Evolutionary conservation across 1,140 invertebrate species (phyloP).

Genomic region (Leptinotarsa lineolata): DNA sequence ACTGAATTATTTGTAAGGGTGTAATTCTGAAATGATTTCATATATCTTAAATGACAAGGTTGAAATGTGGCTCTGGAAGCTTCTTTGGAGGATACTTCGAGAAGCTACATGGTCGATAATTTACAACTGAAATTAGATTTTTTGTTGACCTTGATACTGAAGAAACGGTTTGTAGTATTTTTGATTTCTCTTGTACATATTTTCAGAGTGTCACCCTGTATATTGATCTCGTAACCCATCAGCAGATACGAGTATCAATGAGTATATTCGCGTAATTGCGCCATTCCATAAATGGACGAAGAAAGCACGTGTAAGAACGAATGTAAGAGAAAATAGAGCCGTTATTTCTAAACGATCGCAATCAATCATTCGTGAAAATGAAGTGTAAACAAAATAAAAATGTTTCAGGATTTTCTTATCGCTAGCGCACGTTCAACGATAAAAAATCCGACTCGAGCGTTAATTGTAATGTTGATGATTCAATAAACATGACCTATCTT

Average conservation of each 20-base stretch:
- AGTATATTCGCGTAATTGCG: not conserved
- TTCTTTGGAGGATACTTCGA: no score
- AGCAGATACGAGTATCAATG: not conserved
- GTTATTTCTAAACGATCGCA: not conserved
- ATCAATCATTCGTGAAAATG: not conserved
- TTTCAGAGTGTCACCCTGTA: no score
- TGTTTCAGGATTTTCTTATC: not conserved
- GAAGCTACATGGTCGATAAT: no score
- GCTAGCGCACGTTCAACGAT: not conserved
- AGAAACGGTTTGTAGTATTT: no score
- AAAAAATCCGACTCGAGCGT: not conserved
- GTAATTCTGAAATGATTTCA: no score
- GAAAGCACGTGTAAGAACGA: not conserved
- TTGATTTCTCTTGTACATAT: no score
- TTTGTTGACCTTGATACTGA: no score
- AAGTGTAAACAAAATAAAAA: not conserved
- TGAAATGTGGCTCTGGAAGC: no score
- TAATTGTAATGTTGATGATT: conserved; percentile 1
- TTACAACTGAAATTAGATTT: no score
- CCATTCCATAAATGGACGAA: conserved; percentile 4
- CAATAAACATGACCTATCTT: not conserved
- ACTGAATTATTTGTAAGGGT: no score
- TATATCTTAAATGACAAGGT: no score
- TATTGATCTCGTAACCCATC: no score
- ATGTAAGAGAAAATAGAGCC: not conserved